Evolutionary conservation across 2,888 invertebrate genomes (phyloP).

Genomic region (Pantelozetes paolii): DNA sequence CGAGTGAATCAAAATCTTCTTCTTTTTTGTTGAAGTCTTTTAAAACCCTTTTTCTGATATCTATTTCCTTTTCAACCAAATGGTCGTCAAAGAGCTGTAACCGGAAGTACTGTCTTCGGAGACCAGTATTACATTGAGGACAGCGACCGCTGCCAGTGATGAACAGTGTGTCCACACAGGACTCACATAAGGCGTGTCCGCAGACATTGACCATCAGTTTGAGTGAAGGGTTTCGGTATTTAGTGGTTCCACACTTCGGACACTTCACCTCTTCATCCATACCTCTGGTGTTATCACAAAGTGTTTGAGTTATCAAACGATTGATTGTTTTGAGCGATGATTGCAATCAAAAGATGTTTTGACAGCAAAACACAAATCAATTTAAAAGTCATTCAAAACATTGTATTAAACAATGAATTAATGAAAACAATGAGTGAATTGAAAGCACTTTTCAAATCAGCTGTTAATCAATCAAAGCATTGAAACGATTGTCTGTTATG

Average conservation of each 20-base stretch:
- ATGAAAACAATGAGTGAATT: neutral
- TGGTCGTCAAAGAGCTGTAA: constrained; percentile 87
- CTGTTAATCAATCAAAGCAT: constrained; percentile 3
- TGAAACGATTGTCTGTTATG: neutral
- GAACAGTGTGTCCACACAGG: constrained; percentile 92
- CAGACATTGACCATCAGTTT: constrained; percentile 98
- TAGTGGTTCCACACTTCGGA: constrained; percentile 91
- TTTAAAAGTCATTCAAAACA: no score
- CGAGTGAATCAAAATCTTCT: constrained; percentile 77
- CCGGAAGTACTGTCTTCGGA: constrained; percentile 82
- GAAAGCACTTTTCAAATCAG: neutral
- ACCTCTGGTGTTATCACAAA: no score
- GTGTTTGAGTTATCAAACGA: neutral
- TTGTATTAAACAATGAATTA: neutral
- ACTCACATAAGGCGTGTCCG: constrained; percentile 95
- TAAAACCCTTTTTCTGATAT: constrained; percentile 80
- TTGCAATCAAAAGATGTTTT: neutral
- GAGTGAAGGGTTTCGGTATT: constrained; percentile 91
- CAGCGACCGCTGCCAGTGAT: constrained; percentile 94
- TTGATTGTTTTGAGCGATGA: neutral
- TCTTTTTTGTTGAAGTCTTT: constrained; percentile 89
- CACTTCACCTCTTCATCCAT: constrained; percentile 72
- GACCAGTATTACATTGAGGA: constrained; percentile 82
- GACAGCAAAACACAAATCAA: neutral
- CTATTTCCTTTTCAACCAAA: constrained; percentile 93